Base-by-base conservation (phyloP, 2,113 vertebrate genomes). In the Scomber japonicus region DNA sequence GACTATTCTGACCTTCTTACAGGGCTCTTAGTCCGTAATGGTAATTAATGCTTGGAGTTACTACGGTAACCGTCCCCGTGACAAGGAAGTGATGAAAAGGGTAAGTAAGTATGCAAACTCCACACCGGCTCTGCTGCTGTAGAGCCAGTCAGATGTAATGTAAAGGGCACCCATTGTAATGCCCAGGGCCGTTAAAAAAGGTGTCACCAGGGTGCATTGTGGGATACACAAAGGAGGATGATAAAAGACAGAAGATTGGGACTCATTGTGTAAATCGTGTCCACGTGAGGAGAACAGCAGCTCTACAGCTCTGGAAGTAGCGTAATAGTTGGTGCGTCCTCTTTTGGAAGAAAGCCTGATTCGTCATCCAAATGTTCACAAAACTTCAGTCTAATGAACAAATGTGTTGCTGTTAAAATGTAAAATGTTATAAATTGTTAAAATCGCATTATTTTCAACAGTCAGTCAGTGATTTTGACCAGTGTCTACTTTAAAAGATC, bases 81-180 rank as follows among this genome's bases (percentile, higher is more conserved):
- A 90, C 50, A 80, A 80, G 77, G 82, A 80, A 71, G 76, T 72
- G 59, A 61, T 35, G 40, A 78, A 8, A 64, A 75, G 83, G 68
- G 70, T 30, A 3, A 79, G 59, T 31, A 63, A 21, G 88, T 72
- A 78, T 88, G 80, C 74, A 88, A 88, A 90, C 86, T 73, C 65
- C 57, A 50, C 63, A 59, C 65, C 31, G 16, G 77, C 75, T 81
- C 63, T n/a, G 1, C 68, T 51, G 81, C 56, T 71, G 46, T 73
- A 60, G 21, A 57, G 83, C 62, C 54, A 13, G 31, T 48, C 49
- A 30, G 64, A 56, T 57, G 44, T 68, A 53, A 89, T 44, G 85
- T 68, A 91, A 92, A 89, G 88, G 88, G 70, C 88, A 88, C n/a
- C 74, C 77, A 83, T 87, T 92, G 86, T 80, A 5, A 62, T 5